Evolutionary conservation across 2,113 vertebrate species (phyloP).

Genomic region (Megaleporinus macrocephalus): DNA sequence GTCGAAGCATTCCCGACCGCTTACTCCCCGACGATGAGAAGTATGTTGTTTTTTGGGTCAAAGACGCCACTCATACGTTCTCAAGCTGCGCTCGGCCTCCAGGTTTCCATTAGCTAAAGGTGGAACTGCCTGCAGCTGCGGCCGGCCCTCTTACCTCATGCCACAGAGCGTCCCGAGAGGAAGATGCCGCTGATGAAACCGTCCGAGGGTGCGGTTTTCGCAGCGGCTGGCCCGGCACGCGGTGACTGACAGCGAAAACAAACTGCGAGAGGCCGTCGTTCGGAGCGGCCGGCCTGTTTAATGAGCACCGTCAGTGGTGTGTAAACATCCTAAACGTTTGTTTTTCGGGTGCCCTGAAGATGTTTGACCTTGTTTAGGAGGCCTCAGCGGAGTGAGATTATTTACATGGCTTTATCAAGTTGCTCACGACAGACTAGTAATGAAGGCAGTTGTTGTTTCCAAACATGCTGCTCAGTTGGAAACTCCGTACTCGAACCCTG

Average conservation of each 20-base stretch:
- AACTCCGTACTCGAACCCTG: too few relatives aligned
- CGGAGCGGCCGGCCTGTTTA: slow-evolving; percentile 16
- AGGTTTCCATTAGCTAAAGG: slow-evolving; percentile 54
- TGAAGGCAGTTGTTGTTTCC: too few relatives aligned
- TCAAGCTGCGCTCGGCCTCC: slow-evolving; percentile 21
- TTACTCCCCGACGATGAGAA: slow-evolving; percentile 39
- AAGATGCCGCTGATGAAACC: slow-evolving; percentile 44
- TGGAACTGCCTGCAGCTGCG: slow-evolving; percentile 51
- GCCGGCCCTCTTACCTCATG: slow-evolving; percentile 58
- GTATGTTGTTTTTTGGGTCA: slow-evolving; percentile 38
- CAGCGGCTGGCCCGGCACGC: slow-evolving; percentile 41
- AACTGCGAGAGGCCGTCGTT: slow-evolving; percentile 33
- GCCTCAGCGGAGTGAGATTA: background rate
- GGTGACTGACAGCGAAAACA: slow-evolving; percentile 43
- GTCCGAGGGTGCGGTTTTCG: slow-evolving; percentile 48
- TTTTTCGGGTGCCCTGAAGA: background rate
- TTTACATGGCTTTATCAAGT: background rate
- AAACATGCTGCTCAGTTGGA: too few relatives aligned
- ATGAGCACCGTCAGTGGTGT: slow-evolving; percentile 16
- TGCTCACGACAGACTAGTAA: too few relatives aligned
- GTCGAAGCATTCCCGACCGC: slow-evolving; percentile 33
- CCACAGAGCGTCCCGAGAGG: slow-evolving; percentile 43
- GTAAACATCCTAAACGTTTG: slow-evolving; percentile 8
- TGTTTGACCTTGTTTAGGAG: background rate
- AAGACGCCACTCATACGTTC: slow-evolving; percentile 43